phyloP scores from a whole-genome alignment of 2,888 invertebrate genomes.

The Blastobasis lacticolella region DNA sequence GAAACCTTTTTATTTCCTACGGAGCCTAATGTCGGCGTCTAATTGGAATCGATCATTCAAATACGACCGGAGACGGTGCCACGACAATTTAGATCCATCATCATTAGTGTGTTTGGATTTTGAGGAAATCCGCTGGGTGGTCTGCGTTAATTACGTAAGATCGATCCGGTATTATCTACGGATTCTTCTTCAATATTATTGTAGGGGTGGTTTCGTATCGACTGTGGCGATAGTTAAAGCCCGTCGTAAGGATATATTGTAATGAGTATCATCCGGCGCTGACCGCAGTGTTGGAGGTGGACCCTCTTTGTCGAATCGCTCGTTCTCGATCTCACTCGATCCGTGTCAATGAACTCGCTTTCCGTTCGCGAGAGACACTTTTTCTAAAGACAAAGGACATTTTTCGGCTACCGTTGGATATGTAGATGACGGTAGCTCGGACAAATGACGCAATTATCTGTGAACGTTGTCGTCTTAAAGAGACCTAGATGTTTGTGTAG shows the following conservation, averaged over 20 bases:
- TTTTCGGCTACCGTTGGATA: not conserved
- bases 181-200: no score
- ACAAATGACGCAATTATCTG: not conserved
- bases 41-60: no score
- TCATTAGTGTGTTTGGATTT: no score
- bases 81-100: no score
- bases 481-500: no score
- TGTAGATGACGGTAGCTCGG: not conserved
- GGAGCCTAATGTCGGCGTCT: no score
- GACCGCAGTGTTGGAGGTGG: conserved; percentile 30
- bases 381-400: conserved; percentile 11
- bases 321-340: conserved; percentile 19
- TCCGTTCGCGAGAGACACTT: conserved; percentile 1
- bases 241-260: conserved; percentile 33
- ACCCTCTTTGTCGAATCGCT: conserved; percentile 22
- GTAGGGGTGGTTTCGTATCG: not conserved
- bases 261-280: conserved; percentile 44
- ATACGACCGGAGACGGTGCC: no score
- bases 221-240: conserved; percentile 12
- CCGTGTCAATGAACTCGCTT: conserved; percentile 34
- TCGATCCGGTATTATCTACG: no score
- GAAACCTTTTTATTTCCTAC: no score
- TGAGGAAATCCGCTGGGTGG: no score
- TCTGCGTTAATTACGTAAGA: no score
- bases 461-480: no score